phyloP scores from a whole-genome alignment of 2,888 invertebrate genomes.

The Hypselothyrea guttata region DNA sequence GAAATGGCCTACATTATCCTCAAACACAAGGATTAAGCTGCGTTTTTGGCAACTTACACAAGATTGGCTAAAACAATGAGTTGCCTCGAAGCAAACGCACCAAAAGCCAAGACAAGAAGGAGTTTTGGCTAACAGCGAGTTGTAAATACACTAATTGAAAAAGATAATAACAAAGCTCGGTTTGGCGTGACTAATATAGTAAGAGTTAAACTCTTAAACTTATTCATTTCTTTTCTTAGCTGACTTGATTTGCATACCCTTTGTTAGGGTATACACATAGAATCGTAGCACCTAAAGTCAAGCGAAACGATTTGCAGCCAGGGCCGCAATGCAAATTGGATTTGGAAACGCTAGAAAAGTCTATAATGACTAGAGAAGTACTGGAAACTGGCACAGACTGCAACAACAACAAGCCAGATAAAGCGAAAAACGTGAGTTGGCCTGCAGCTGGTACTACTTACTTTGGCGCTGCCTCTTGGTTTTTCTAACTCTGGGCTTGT shows the following conservation, averaged over 20 bases:
- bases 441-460: slow-evolving; percentile 45
- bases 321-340: slow-evolving; percentile 39
- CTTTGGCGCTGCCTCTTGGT: not conserved
- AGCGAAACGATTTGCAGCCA: slow-evolving; percentile 8
- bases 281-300: slow-evolving; percentile 26
- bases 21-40: slow-evolving; percentile 2
- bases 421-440: slow-evolving; percentile 57
- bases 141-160: slow-evolving; percentile 6
- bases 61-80: slow-evolving; percentile 11
- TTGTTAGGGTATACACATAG: slow-evolving; percentile 6
- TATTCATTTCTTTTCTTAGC: too few relatives aligned
- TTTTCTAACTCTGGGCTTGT: slow-evolving; percentile 1
- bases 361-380: slow-evolving; percentile 14
- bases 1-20: too few relatives aligned
- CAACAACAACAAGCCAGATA: slow-evolving; percentile 27
- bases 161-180: too few relatives aligned
- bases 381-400: slow-evolving; percentile 60
- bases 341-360: slow-evolving; percentile 28
- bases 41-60: slow-evolving; percentile 13
- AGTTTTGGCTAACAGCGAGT: not conserved
- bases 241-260: slow-evolving; percentile 3
- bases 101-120: too few relatives aligned
- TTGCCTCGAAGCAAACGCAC: too few relatives aligned
- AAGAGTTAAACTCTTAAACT: too few relatives aligned
- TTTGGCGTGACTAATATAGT: too few relatives aligned